Evolutionary conservation across 2,113 vertebrate genomes (phyloP).

Genomic region (Emydocephalus ijimae): DNA sequence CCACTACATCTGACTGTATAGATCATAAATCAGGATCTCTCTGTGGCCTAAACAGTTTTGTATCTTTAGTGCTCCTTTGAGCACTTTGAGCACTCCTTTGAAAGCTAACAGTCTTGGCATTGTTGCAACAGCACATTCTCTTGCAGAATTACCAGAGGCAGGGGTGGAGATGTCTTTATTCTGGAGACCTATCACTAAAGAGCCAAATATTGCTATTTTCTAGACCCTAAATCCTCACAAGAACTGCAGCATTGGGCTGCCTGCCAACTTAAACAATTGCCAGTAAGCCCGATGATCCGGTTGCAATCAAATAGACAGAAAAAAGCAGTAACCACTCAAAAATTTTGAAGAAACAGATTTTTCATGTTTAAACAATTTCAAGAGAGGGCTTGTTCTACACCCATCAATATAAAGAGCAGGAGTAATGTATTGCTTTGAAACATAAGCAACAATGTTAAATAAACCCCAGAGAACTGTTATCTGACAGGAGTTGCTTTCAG

Average conservation of each 20-base stretch:
- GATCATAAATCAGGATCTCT: neutral
- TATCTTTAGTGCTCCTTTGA: neutral
- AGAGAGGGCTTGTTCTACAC: constrained; percentile 44
- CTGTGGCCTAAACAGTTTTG: neutral
- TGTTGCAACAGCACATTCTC: neutral
- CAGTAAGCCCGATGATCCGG: constrained; percentile 32
- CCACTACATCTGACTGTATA: neutral
- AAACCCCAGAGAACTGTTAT: constrained; percentile 3
- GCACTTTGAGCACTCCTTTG: neutral
- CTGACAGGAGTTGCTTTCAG: neutral
- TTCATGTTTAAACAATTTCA: constrained; percentile 34
- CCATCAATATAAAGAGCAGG: constrained; percentile 31
- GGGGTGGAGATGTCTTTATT: neutral
- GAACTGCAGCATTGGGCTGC: constrained; percentile 25
- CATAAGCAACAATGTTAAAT: constrained; percentile 27
- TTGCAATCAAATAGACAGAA: constrained; percentile 32
- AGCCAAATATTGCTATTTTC: constrained; percentile 20
- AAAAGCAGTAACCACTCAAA: constrained; percentile 30
- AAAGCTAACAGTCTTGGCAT: neutral
- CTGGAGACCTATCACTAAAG: constrained; percentile 25
- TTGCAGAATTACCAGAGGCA: neutral
- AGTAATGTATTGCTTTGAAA: constrained; percentile 34
- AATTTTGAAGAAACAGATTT: constrained; percentile 34
- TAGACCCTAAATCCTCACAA: constrained; percentile 27
- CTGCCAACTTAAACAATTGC: constrained; percentile 32